Base-by-base conservation (phyloP, 1,140 invertebrate genomes). In the Diorhabda carinulata region DNA sequence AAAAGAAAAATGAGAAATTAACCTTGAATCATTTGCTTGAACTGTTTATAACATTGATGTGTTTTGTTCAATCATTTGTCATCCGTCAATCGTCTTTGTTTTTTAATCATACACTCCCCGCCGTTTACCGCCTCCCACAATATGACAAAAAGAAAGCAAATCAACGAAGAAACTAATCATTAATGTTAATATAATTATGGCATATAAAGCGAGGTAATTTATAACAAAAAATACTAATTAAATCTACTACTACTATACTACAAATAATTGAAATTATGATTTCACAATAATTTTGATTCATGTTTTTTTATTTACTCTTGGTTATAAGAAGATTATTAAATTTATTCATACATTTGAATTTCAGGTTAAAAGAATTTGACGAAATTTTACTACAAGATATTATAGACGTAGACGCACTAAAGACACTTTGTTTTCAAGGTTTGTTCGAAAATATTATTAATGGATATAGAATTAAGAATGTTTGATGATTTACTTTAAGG, bases 351-450 rank as follows among this genome's bases (percentile, higher is more conserved):
- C 25, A 25, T 59, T 76, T 70, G 7, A 66, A 71, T 85, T 85
- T 43, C 76, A 93, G 91, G 78, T 86, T 93, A 64, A 89, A 89
- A 82, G 89, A 90, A 73, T 92, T 92, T 76, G 87, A 92, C 77
- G 86, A 90, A 70, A 78, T 88, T 64, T 80, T 93, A 3, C 81
- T 84, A 5, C 78, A 85, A 68, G 90, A 93, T 69, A 82, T 88
- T 61, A 89, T 95, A 72, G 86, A 93, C 77, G 78, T 91, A 8
- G 78, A 81, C 56, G 80, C 84, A 71, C 79, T 95, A 3, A 86
- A 86, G 74, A 86, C 84, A 75, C 78, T 93, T 61, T 90, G 91
- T 72, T 93, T 93, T 77, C 88, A 92, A 84, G 92, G 92, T 91
- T 82, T 80, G 78, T 52, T 52, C 2, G 25, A 25, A 25, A 40